Evolutionary conservation across 2,888 invertebrate genomes (phyloP).

Genomic region (Pteria penguin): DNA sequence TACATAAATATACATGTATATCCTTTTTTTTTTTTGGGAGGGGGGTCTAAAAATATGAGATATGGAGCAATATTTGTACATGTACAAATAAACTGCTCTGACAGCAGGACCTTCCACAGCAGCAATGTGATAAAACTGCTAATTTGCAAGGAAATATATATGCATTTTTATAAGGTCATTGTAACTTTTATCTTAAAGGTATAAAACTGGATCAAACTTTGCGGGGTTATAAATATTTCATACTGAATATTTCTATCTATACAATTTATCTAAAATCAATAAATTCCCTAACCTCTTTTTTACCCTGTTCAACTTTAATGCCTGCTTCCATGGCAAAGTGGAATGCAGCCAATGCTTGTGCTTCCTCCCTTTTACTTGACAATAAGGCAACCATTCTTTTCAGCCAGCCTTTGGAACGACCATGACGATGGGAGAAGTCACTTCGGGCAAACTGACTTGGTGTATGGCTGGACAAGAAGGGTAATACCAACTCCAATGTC

Average conservation of each 20-base stretch:
- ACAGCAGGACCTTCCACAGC: too few species aligned
- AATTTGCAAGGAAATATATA: not conserved
- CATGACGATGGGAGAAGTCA: constrained; percentile 92
- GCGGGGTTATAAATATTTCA: too few species aligned
- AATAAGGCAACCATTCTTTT: constrained; percentile 95
- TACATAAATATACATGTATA: too few species aligned
- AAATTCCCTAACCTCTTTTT: constrained; percentile 76
- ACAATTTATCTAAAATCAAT: too few species aligned
- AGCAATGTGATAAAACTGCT: not conserved
- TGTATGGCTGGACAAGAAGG: constrained; percentile 95
- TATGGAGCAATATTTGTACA: too few species aligned
- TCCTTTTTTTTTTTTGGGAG: too few species aligned
- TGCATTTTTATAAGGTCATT: too few species aligned
- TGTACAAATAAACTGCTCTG: too few species aligned
- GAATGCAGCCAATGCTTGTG: constrained; percentile 96
- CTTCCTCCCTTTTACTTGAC: constrained; percentile 96
- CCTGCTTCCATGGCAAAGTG: constrained; percentile 99
- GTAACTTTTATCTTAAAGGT: too few species aligned
- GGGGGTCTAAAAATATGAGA: too few species aligned
- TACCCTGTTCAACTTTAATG: constrained; percentile 88
- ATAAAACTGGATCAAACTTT: too few species aligned
- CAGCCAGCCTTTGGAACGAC: constrained; percentile 97
- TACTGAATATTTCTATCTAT: too few species aligned
- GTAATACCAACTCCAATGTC: constrained; percentile 97
- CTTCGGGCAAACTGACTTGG: constrained; percentile 93